Conservation (phyloP, 2,888 invertebrate species). For the Drosophila phalerata region DNA sequence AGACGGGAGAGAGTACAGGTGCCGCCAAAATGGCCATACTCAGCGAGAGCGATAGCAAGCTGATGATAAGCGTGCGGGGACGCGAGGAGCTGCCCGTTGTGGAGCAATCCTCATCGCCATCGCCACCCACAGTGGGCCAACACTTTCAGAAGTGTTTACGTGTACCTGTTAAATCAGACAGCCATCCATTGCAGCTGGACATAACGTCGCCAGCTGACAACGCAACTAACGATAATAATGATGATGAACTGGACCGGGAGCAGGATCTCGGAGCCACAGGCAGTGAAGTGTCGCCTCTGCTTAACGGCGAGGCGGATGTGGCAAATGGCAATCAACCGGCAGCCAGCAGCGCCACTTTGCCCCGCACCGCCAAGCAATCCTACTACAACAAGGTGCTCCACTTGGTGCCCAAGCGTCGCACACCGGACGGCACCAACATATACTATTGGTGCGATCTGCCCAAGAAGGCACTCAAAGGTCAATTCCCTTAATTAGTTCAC, state of each 20-base stretch:
- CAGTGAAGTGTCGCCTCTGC: conserved; percentile 58
- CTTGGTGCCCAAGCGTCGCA: conserved; percentile 91
- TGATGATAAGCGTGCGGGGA: conserved; percentile 88
- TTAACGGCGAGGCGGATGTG: conserved; percentile 65
- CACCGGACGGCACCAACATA: conserved; percentile 93
- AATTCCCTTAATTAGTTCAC: not conserved
- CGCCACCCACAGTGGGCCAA: conserved; percentile 33
- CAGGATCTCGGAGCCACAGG: conserved; percentile 18
- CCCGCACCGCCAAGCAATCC: conserved; percentile 79
- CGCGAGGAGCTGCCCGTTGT: conserved; percentile 90
- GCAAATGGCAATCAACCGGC: conserved; percentile 77
- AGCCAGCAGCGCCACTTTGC: conserved; percentile 68
- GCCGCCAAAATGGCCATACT: conserved; percentile 86
- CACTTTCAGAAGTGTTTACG: conserved; percentile 81
- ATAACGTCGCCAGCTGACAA: conserved; percentile 26
- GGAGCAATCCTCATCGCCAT: conserved; percentile 56
- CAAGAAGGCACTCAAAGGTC: conserved; percentile 87
- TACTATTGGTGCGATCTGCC: conserved; percentile 95
- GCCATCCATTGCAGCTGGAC: conserved; percentile 81
- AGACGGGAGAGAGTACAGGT: conserved; percentile 46
- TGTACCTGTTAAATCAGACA: conserved; percentile 82
- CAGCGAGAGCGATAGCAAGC: conserved; percentile 85
- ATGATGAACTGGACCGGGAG: conserved; percentile 25
- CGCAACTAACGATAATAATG: conserved; percentile 58
- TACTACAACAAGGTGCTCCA: conserved; percentile 83